Conservation (phyloP, 2,797 vertebrate species). For the Eulemur coronatus region DNA sequence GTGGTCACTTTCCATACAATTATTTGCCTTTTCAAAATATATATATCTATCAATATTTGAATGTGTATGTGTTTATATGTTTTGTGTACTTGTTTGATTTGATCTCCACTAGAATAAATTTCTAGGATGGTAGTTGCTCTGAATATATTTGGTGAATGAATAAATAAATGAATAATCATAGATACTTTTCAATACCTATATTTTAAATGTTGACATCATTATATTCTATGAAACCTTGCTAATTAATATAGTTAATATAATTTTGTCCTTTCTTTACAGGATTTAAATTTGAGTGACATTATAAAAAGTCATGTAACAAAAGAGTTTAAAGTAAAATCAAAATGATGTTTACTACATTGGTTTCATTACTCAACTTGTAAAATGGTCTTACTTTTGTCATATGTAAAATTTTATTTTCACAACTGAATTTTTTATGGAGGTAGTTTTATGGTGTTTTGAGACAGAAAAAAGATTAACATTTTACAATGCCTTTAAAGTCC, state of each 20-base stretch:
- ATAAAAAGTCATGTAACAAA: background rate
- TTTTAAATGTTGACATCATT: background rate
- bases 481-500: background rate
- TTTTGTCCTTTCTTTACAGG: background rate
- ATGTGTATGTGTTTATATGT: background rate
- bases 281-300: background rate
- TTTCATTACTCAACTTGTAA: background rate
- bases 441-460: background rate
- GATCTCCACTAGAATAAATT: background rate
- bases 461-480: background rate
- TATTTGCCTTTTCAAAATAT: background rate
- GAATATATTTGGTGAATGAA: background rate
- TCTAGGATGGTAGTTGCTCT: background rate
- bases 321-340: background rate
- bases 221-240: background rate
- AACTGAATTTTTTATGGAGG: background rate
- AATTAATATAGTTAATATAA: background rate
- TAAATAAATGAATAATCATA: background rate
- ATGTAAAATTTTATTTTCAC: background rate
- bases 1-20: background rate
- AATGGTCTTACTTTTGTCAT: background rate
- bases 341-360: background rate
- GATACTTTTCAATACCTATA: background rate
- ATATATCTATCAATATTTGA: background rate
- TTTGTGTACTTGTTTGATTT: background rate